Evolutionary conservation across 2,797 vertebrate genomes (phyloP).

Genomic region (Otus scops): DNA sequence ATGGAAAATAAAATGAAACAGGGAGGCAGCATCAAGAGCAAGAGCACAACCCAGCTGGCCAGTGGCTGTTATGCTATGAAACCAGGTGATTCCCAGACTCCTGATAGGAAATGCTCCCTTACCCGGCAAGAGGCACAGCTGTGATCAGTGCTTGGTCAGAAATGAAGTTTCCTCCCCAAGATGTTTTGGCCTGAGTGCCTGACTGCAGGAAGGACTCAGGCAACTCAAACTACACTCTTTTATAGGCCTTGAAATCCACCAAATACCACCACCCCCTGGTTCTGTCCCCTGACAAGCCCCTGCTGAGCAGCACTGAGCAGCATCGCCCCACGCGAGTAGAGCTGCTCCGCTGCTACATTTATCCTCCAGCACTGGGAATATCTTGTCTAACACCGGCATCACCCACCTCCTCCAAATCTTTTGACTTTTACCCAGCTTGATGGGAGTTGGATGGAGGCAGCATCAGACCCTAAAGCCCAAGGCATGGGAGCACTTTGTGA

Average conservation of each 20-base stretch:
- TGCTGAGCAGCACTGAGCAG: neutral
- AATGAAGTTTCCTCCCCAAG: neutral
- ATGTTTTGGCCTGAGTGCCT: neutral
- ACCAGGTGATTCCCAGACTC: neutral
- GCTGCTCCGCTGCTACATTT: neutral
- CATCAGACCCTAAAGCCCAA: neutral
- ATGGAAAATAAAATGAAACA: neutral
- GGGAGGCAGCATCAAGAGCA: neutral
- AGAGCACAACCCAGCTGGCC: neutral
- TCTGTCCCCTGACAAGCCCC: neutral
- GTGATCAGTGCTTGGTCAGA: neutral
- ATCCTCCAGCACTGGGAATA: neutral
- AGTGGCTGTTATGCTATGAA: neutral
- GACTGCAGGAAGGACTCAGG: neutral
- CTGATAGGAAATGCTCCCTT: neutral
- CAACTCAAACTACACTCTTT: neutral
- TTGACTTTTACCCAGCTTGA: neutral
- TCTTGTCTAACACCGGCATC: neutral
- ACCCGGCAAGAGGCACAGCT: neutral
- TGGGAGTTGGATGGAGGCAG: neutral
- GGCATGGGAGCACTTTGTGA: neutral
- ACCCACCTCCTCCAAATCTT: neutral
- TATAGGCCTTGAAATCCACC: neutral
- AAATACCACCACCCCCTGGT: neutral
- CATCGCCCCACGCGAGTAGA: fast-evolving